Conservation (phyloP, 2,113 vertebrate species). For the Corvus moneduloides region DNA sequence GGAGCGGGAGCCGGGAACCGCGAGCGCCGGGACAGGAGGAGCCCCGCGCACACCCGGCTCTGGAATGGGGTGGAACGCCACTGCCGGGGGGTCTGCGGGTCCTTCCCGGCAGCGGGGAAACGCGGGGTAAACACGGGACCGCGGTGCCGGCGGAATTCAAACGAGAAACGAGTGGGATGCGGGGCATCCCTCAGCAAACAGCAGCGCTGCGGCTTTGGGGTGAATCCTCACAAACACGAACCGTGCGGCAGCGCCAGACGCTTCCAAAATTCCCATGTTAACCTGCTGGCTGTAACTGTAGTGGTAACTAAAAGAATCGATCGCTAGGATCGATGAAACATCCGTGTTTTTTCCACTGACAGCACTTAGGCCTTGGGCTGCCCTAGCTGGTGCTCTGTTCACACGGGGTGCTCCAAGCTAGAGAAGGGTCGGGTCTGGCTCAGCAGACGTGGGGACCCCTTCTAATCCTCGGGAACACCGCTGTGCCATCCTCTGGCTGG, state of each 20-base stretch:
- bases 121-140: rapidly evolving
- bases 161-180: rapidly evolving
- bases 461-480: rapidly evolving
- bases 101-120: background rate
- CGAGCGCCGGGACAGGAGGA: too few relatives aligned
- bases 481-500: too few relatives aligned
- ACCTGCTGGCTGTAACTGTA: background rate
- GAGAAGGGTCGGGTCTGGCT: background rate
- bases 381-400: background rate
- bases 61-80: rapidly evolving
- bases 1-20: background rate
- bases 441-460: rapidly evolving
- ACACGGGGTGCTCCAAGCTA: rapidly evolving
- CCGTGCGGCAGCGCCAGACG: rapidly evolving
- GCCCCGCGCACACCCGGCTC: too few relatives aligned
- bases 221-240: rapidly evolving
- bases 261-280: rapidly evolving
- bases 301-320: rapidly evolving
- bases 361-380: background rate
- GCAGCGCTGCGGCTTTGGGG: rapidly evolving
- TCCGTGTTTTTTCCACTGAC: rapidly evolving
- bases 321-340: too few relatives aligned
- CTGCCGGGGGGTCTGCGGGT: rapidly evolving
- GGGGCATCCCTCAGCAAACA: background rate
- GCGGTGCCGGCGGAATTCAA: background rate